Conservation (phyloP, 2,113 vertebrate genomes). For the Ictalurus punctatus region DNA sequence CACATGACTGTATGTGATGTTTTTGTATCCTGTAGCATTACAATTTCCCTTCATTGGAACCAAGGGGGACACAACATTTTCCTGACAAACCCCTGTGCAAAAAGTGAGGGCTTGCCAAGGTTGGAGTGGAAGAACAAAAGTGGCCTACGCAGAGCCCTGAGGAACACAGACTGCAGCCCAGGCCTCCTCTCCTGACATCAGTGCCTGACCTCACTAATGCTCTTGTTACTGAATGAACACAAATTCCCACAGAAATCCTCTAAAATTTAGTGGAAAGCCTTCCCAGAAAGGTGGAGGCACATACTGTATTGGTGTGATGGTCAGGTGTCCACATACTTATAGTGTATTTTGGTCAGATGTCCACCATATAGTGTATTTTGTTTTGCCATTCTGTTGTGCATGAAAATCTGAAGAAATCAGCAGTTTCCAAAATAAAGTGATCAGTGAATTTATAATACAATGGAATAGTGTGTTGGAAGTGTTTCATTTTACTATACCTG, state of each 20-base stretch:
- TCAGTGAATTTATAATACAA: not conserved
- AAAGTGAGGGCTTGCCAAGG: not conserved
- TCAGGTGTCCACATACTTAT: not conserved
- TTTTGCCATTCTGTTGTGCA: not conserved
- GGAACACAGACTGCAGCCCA: not conserved
- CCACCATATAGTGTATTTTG: not conserved
- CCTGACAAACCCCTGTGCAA: not conserved
- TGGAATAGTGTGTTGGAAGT: not conserved
- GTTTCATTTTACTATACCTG: slow-evolving; percentile 66
- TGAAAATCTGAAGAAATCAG: not conserved
- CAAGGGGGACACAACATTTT: not conserved
- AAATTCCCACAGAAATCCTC: not conserved
- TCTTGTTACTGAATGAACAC: not conserved
- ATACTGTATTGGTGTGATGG: not conserved
- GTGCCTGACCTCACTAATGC: not conserved
- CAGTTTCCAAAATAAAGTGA: not conserved
- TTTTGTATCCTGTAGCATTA: not conserved
- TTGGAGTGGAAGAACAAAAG: not conserved
- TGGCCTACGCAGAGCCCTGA: not conserved
- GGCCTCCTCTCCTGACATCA: not conserved
- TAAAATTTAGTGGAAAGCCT: not conserved
- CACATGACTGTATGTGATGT: not conserved
- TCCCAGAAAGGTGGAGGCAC: not conserved
- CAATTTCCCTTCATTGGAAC: not conserved
- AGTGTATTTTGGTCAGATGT: not conserved